Evolutionary conservation across 1,140 invertebrate species (phyloP), one percentile per base, ranked within the genome.

Genomic region (Homalodisca vitripennis): DNA sequence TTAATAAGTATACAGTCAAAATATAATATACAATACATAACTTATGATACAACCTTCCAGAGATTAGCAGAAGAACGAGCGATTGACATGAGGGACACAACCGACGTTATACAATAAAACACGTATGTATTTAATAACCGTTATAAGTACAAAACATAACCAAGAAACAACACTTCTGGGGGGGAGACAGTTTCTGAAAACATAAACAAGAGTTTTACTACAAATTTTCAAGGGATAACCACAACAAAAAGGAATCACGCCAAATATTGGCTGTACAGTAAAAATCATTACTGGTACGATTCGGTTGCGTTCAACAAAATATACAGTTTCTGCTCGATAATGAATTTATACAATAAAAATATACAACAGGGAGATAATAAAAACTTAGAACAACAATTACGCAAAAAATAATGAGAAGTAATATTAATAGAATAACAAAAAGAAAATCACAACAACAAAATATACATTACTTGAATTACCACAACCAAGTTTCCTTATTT

Each of bases 21-120:
- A 60, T 60, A 60, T 24, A 60, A 27, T 60, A 60, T 60, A 60
- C 27, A 60, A 60, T 60, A 60, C 55, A 60, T 60, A 60, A 60
- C 55, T 60, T 60, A 60, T 60, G 55, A 60, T 60, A 60, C 55
- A 60, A 60, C 55, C 55, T 60, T 60, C 26, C 55, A 26, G 24
- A 41, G 34, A 60, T 60, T 22, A 29, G 24, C 22, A 60, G 55
- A 13, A 60, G 27, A 13, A 22, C 17, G 22, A 14, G 22, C 14
- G 22, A 51, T 3, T 20, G 48, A 51, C 17, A 3, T 20, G 55
- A 27, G 29, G 3, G 24, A 27, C 20, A 53, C 48, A 53, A 53
- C 48, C 48, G 48, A 53, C 6, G 34, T 10, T 41, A 41, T 41
- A 41, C 34, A 41, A 41, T 41, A 6, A 17, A 6, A n/a, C 48